Evolutionary conservation across 1,140 invertebrate genomes (phyloP).

Genomic region (Zelostemma sp.): DNA sequence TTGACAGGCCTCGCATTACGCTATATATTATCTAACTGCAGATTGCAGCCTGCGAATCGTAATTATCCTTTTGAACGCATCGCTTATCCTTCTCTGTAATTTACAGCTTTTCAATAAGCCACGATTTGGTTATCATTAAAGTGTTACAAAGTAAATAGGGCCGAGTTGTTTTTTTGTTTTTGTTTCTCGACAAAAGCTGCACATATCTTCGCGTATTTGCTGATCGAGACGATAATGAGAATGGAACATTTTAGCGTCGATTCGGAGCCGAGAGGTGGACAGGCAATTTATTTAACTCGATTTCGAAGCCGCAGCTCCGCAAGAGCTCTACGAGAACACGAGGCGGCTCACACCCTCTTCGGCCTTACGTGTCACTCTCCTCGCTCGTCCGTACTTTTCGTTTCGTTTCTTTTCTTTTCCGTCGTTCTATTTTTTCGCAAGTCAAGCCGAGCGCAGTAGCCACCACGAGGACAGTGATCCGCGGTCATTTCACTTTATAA

Average conservation of each 20-base stretch:
- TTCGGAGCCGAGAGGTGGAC: not conserved
- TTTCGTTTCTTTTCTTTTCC: slow-evolving; percentile 10
- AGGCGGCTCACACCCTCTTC: not conserved
- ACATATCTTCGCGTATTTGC: too few relatives aligned
- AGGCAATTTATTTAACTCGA: not conserved
- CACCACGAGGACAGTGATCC: slow-evolving; percentile 38
- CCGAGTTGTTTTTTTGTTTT: not conserved
- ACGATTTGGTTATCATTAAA: slow-evolving; percentile 61
- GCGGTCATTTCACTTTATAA: slow-evolving; percentile 55
- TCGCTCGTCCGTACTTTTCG: not conserved
- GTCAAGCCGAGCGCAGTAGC: slow-evolving; percentile 18
- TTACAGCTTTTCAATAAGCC: slow-evolving; percentile 63
- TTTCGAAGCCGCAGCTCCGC: not conserved
- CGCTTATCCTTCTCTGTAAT: slow-evolving; percentile 53
- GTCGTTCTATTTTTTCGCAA: slow-evolving; percentile 27
- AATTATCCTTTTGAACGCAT: slow-evolving; percentile 61
- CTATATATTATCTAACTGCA: slow-evolving; percentile 60
- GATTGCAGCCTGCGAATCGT: slow-evolving; percentile 54
- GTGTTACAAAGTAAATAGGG: slow-evolving; percentile 30
- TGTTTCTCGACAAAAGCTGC: too few relatives aligned
- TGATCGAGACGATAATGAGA: too few relatives aligned
- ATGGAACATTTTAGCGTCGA: too few relatives aligned
- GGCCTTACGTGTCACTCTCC: slow-evolving; percentile 3
- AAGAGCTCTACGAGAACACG: not conserved
- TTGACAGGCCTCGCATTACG: slow-evolving; percentile 53